These are phyloP conservation scores for Temnopleurus reevesii DNA, from an alignment of 53 echinoderm and acorn worm genomes.

Conservation along the genomic window DNA sequence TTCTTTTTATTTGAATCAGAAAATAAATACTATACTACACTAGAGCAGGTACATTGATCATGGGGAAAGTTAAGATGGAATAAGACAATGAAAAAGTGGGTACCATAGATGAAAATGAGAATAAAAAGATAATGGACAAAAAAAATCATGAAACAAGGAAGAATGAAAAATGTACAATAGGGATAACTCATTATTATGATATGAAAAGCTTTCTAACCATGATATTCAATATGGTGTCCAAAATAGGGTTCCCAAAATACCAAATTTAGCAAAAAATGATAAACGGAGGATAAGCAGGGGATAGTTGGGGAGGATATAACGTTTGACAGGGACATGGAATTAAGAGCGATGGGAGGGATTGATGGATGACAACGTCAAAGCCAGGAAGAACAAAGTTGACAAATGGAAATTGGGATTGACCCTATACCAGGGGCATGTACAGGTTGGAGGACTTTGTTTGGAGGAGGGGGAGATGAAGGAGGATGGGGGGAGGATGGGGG, in stretches of 20 bases:
- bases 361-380: constrained; percentile 34
- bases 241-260: no score
- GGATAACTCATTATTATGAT: no score
- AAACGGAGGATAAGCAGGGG: neutral
- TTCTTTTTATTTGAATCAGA: no score
- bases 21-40: no score
- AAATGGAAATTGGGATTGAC: constrained; percentile 40
- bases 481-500: neutral
- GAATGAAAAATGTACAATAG: no score
- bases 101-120: neutral
- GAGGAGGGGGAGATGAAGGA: neutral
- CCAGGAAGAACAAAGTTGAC: constrained; percentile 53
- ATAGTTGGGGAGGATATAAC: neutral
- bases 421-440: neutral
- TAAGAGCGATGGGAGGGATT: constrained; percentile 10
- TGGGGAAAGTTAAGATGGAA: neutral
- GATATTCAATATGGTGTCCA: no score
- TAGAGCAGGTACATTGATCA: no score
- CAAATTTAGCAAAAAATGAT: neutral
- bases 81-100: neutral
- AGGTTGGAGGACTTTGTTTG: neutral
- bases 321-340: neutral
- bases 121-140: neutral
- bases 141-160: no score
- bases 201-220: no score